These are phyloP conservation scores for Bathynomus jamesi DNA, from an alignment of 1,140 invertebrate species.

Conservation along the genomic window DNA sequence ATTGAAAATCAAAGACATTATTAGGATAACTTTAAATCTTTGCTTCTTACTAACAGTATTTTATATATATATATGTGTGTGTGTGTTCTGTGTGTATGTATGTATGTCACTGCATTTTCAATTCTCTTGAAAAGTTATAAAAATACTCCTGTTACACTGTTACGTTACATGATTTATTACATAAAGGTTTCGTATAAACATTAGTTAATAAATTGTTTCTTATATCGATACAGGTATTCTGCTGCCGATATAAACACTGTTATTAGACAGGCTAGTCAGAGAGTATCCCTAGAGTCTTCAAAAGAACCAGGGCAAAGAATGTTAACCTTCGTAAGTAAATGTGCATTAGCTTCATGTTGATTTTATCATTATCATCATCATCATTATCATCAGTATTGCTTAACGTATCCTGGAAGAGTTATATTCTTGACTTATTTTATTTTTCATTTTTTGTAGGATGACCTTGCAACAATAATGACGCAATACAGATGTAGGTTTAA, in stretches of 20 bases:
- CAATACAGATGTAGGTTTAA: constrained; percentile 35
- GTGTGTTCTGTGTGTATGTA: too few relatives aligned
- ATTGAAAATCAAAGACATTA: background rate
- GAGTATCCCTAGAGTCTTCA: background rate
- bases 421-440: background rate
- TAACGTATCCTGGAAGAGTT: too few relatives aligned
- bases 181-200: too few relatives aligned
- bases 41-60: too few relatives aligned
- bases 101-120: too few relatives aligned
- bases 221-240: constrained; percentile 33
- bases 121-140: too few relatives aligned
- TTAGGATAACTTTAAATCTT: background rate
- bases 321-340: background rate
- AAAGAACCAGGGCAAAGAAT: background rate
- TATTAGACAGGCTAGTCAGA: constrained; percentile 22
- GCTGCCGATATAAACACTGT: constrained; percentile 35
- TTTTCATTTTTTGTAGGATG: constrained; percentile 17
- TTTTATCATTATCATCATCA: background rate
- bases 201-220: too few relatives aligned
- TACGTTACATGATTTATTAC: too few relatives aligned
- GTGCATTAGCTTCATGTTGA: background rate
- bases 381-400: background rate
- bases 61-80: too few relatives aligned
- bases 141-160: too few relatives aligned
- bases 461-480: constrained; percentile 33